Evolutionary conservation across 2,888 invertebrate genomes (phyloP), one percentile per base, ranked within the genome.

Genomic region (Dicyrtoma fusca): DNA sequence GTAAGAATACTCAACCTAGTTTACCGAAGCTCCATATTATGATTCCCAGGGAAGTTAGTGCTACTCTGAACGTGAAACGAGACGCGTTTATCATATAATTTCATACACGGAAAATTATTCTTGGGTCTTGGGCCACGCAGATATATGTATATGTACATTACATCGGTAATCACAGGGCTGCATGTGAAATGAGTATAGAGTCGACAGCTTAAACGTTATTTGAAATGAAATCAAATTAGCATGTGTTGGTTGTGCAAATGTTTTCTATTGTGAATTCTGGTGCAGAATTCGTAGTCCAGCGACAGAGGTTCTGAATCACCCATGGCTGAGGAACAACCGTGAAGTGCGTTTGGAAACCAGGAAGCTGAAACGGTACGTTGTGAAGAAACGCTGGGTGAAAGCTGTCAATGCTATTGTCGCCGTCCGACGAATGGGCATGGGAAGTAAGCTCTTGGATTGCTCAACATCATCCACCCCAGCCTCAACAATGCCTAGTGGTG

Each of bases 351-450:
- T 92, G 75, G 90, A 89, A 81, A 95, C 91, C 83, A 88, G 89
- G 34, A 91, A 92, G 83, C 85, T 95, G 79, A 92, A 92, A 84
- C 87, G 92, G 76, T 95, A 94, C 83, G 94, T 95, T 75, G 94
- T 93, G 84, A 91, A 93, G 85, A 90, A 92, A 82, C 88, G 94
- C 59, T 95, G 95, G 95, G 89, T 92, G 80, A 94, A 94, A 84
- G 94, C 92, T 0, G 92, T 94, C 44, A 90, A 94, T 78, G 93
- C 92, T 3, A 93, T 95, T 81, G 88, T 94, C 76, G 95, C 95
- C 1, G 86, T 95, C 63, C 89, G 88, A 82, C 84, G 95, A 81
- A 94, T 95, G 94, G 65, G 63, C 34, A 23, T 61, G 13, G 61
- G 61, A 6, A 25, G n/a, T n/a, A 55, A 45, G 25, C 44, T 69